phyloP scores from a whole-genome alignment of 2,113 vertebrate genomes.

The Lasiurus borealis region DNA sequence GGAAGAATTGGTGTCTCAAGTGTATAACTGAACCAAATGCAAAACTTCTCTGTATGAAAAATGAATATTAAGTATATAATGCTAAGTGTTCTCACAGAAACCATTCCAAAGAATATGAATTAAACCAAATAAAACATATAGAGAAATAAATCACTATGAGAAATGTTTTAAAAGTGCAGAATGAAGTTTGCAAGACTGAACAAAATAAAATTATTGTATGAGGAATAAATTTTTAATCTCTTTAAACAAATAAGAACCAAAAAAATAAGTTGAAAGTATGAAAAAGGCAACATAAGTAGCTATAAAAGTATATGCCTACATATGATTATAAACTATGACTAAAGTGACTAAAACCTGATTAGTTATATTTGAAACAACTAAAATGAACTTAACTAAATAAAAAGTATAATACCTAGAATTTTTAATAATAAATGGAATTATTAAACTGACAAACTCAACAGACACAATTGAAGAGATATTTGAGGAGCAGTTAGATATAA shows the following conservation, averaged over 20 bases:
- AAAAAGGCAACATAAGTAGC: not conserved
- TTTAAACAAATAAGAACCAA: not conserved
- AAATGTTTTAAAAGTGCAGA: not conserved
- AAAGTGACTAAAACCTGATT: not conserved
- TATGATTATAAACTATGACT: not conserved
- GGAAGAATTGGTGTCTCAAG: not conserved
- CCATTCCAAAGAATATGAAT: not conserved
- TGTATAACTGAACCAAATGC: not conserved
- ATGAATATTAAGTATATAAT: not conserved
- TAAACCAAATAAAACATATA: not conserved
- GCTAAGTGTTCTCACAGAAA: not conserved
- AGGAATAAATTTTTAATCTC: not conserved
- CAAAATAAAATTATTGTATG: not conserved
- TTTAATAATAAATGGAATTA: not conserved
- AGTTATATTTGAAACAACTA: not conserved
- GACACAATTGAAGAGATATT: not conserved
- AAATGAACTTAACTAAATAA: not conserved
- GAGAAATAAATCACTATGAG: not conserved
- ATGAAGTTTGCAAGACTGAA: not conserved
- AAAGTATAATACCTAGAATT: not conserved
- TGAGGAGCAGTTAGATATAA: not conserved
- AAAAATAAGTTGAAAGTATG: not conserved
- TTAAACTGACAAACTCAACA: not conserved
- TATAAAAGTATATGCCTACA: not conserved
- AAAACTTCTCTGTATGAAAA: not conserved